Evolutionary conservation across 1,140 invertebrate species (phyloP).

Genomic region (Caerostris extrusa): DNA sequence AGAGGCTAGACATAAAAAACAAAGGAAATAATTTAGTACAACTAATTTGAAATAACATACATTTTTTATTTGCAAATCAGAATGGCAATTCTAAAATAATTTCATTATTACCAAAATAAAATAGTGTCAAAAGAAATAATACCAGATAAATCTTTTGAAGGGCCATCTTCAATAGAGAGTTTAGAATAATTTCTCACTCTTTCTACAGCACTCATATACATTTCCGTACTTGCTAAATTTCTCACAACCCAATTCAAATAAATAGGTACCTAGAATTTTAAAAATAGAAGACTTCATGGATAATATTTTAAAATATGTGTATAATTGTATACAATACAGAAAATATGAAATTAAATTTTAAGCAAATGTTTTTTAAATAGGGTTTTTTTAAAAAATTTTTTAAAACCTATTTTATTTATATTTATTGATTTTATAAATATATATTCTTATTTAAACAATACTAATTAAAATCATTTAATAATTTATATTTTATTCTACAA

Average conservation of each 20-base stretch:
- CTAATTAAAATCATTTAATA: too few species aligned
- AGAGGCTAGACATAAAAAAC: too few species aligned
- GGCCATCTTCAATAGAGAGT: conserved; percentile 84
- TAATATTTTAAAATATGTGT: neutral
- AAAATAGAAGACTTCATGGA: neutral
- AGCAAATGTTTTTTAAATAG: neutral
- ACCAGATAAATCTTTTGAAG: conserved; percentile 49
- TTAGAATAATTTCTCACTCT: conserved; percentile 86
- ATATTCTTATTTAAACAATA: too few species aligned
- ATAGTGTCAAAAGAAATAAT: neutral
- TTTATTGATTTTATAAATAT: too few species aligned
- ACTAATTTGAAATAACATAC: too few species aligned
- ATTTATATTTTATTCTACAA: too few species aligned
- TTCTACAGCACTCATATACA: conserved; percentile 89
- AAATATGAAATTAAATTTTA: neutral
- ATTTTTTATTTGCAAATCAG: too few species aligned
- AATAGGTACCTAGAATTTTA: conserved; percentile 84
- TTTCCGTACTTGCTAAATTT: conserved; percentile 89
- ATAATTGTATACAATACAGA: neutral
- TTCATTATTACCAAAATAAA: too few species aligned
- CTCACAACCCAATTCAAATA: conserved; percentile 92
- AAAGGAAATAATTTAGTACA: too few species aligned
- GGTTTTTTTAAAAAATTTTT: too few species aligned
- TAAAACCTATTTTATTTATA: too few species aligned
- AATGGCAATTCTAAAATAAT: too few species aligned